Conservation (phyloP, 2,888 invertebrate genomes). For the Tinea pellionella region DNA sequence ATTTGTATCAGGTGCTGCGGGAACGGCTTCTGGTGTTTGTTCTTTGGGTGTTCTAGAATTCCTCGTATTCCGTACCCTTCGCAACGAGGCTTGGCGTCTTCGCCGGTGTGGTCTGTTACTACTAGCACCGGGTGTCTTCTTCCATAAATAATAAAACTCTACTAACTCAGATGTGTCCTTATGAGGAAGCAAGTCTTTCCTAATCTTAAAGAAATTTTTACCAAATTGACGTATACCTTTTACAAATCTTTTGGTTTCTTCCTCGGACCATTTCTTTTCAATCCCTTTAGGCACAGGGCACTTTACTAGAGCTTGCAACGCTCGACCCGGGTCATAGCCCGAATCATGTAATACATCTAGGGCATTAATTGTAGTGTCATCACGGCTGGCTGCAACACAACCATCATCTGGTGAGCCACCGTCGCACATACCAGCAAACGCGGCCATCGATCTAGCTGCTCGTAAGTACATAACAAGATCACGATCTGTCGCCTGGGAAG, state of each 20-base stretch:
- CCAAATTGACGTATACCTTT: conserved; percentile 98
- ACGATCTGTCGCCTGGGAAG: conserved; percentile 91
- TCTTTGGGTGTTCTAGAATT: conserved; percentile 85
- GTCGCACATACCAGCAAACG: conserved; percentile 99
- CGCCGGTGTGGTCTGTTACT: conserved; percentile 95
- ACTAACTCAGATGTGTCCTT: conserved; percentile 98
- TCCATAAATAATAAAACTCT: conserved; percentile 99
- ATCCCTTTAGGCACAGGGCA: conserved; percentile 97
- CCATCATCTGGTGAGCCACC: conserved; percentile 97
- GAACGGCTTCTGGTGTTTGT: conserved; percentile 72
- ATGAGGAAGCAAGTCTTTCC: conserved; percentile 95
- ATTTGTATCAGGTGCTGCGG: conserved; percentile 63
- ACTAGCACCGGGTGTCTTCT: conserved; percentile 98
- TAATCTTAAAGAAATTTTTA: conserved; percentile 98
- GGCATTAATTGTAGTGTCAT: conserved; percentile 97
- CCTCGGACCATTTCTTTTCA: conserved; percentile 98
- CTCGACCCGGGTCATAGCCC: conserved; percentile 96
- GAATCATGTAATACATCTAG: conserved; percentile 95
- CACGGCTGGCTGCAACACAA: conserved; percentile 95
- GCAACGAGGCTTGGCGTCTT: conserved; percentile 85
- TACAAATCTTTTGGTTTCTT: conserved; percentile 97
- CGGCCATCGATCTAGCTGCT: conserved; percentile 97
- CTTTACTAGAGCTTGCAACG: conserved; percentile 95
- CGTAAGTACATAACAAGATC: conserved; percentile 97
- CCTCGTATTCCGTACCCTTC: conserved; percentile 88